These are phyloP conservation scores for Berghia stephanieae DNA, from an alignment of 1,140 invertebrate genomes.

Conservation along the genomic window DNA sequence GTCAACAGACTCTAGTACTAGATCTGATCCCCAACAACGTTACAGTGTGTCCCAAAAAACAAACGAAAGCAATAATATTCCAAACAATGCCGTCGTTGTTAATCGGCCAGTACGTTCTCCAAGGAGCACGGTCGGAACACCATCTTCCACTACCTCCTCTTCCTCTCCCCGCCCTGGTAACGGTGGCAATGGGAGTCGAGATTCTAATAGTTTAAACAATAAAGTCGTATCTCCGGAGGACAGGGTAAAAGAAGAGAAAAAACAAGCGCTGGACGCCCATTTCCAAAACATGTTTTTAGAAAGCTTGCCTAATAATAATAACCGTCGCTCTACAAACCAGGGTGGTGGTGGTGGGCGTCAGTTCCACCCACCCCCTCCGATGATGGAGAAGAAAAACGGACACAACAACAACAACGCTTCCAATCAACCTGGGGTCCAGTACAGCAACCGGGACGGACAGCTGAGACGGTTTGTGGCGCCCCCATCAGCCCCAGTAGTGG, in stretches of 20 bases:
- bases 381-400: conserved; percentile 46
- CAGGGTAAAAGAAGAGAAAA: conserved; percentile 45
- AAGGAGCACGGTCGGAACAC: not conserved
- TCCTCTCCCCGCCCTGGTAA: not conserved
- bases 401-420: conserved; percentile 44
- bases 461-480: conserved; percentile 45
- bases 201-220: not conserved
- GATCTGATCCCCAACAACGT: conserved; percentile 12
- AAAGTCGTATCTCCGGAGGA: conserved; percentile 5
- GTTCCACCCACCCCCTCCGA: conserved; percentile 29
- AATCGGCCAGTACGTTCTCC: not conserved
- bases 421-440: not conserved
- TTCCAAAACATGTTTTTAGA: conserved; percentile 54
- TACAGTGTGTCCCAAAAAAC: not conserved
- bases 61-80: not conserved
- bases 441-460: conserved; percentile 31
- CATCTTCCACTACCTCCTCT: not conserved
- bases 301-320: conserved; percentile 31
- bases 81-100: not conserved
- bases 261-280: conserved; percentile 40
- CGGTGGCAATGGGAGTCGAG: not conserved
- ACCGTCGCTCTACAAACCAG: not conserved
- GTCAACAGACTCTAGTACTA: conserved; percentile 17
- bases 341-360: conserved; percentile 22
- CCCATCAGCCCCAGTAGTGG: conserved; percentile 38